Evolutionary conservation across 2,888 invertebrate genomes (phyloP).

Genomic region (Nephrotoma appendiculata): DNA sequence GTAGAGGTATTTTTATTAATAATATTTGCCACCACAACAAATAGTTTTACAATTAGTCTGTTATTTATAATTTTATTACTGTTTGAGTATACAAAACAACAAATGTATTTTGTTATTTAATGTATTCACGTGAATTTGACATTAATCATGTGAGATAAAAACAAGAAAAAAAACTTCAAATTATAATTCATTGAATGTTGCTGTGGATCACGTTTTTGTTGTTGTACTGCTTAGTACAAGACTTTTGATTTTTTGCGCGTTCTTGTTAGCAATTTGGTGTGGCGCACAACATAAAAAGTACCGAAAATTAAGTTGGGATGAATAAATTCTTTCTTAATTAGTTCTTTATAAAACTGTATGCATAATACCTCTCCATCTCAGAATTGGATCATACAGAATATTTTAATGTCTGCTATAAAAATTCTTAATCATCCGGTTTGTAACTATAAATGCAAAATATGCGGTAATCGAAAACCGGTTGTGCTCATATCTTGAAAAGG

Average conservation of each 20-base stretch:
- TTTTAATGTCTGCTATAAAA: background rate
- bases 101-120: background rate
- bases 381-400: background rate
- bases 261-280: background rate
- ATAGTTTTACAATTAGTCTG: background rate
- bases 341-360: background rate
- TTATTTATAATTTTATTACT: background rate
- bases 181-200: background rate
- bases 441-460: too few species aligned
- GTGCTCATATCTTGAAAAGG: too few species aligned
- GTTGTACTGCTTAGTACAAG: background rate
- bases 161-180: background rate
- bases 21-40: background rate
- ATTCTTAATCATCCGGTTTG: background rate
- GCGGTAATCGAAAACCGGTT: too few species aligned
- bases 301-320: background rate
- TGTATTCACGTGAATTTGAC: background rate
- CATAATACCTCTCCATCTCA: background rate
- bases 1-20: background rate
- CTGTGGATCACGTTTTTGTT: background rate
- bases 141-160: background rate
- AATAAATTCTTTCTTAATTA: background rate
- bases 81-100: background rate
- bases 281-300: background rate
- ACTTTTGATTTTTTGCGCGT: background rate